Percentiles rank a stretch among this genome's conserved stretches.
These are phyloP conservation scores for Drosophila yakuba DNA, from an alignment of 1,140 invertebrate species.

Conservation along the genomic window DNA sequence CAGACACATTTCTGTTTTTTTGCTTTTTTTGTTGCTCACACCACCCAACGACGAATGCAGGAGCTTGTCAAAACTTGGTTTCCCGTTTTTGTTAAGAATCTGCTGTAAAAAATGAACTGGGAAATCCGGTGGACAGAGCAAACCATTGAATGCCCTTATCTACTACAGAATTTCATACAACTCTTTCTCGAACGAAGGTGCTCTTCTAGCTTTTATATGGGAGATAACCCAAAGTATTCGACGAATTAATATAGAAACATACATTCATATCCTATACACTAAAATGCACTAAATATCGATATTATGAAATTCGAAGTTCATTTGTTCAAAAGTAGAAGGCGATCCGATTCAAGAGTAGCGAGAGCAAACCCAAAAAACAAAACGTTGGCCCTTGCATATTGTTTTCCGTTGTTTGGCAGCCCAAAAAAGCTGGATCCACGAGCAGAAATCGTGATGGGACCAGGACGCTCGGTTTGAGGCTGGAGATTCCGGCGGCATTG, in stretches of 20 bases:
- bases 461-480: background rate
- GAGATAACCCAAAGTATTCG: no score
- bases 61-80: slow-evolving; percentile 73
- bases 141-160: background rate
- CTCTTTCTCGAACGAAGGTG: no score
- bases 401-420: slow-evolving; percentile 57
- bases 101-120: slow-evolving; percentile 24
- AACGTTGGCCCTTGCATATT: slow-evolving; percentile 57
- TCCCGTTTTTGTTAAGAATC: slow-evolving; percentile 43
- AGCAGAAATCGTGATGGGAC: slow-evolving; percentile 16
- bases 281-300: no score
- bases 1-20: background rate
- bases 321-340: background rate
- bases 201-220: no score
- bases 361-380: slow-evolving; percentile 34
- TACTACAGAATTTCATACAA: no score
- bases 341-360: slow-evolving; percentile 13
- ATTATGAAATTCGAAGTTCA: background rate
- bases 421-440: slow-evolving; percentile 26
- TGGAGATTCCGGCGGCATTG: slow-evolving; percentile 9
- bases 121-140: background rate
- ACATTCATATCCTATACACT: background rate
- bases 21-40: background rate
- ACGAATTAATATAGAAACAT: no score
- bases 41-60: slow-evolving; percentile 1